These are phyloP conservation scores for Magallana gigas DNA, from an alignment of 1,140 invertebrate species.

Conservation along the genomic window DNA sequence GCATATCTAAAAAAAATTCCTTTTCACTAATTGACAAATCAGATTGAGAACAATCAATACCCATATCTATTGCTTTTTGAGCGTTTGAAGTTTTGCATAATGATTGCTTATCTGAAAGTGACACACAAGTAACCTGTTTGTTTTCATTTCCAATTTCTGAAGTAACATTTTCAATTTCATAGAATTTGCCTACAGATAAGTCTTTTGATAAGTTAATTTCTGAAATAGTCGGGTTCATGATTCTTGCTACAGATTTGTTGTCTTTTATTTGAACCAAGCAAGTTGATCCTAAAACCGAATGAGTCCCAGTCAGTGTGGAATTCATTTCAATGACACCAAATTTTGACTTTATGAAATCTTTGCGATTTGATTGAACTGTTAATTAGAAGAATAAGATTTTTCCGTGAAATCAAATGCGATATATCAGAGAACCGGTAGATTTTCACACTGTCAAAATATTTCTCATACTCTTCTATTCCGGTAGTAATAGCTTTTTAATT, in stretches of 20 bases:
- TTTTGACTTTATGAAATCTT: background rate
- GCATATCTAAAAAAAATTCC: slow-evolving; percentile 2
- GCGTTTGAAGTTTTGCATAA: too few species aligned
- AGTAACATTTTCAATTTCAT: slow-evolving; percentile 7
- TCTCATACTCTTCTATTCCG: too few species aligned
- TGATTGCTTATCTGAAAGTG: too few species aligned
- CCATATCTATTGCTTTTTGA: too few species aligned
- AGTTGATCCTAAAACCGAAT: too few species aligned
- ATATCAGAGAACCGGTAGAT: too few species aligned
- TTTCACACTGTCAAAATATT: too few species aligned
- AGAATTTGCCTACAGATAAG: background rate
- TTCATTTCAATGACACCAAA: slow-evolving; percentile 1
- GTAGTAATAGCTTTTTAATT: too few species aligned
- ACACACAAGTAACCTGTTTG: too few species aligned
- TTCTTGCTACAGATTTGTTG: background rate
- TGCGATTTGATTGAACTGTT: background rate
- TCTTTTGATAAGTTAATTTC: background rate
- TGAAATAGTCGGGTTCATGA: background rate
- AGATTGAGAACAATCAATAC: background rate
- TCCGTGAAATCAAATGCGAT: too few species aligned
- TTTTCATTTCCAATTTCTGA: background rate
- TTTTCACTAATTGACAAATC: background rate
- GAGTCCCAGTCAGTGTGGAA: background rate
- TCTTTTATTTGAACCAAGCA: background rate
- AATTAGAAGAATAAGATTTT: too few species aligned